Base-by-base conservation (phyloP, 2,797 vertebrate genomes). In the Dromococcyx pavoninus region DNA sequence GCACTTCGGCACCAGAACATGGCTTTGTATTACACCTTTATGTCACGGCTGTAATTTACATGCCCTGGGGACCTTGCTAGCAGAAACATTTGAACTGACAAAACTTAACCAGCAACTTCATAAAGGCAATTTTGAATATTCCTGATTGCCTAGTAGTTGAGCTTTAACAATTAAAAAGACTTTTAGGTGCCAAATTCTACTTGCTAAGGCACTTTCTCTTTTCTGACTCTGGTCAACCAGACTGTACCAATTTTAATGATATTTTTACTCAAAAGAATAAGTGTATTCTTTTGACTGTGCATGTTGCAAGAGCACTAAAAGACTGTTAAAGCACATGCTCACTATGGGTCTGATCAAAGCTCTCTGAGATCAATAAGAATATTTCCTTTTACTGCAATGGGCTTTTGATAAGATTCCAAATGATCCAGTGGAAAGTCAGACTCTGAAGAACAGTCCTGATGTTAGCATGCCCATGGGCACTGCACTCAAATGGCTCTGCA, bases 351-450 rank as follows among this genome's bases (percentile, higher is more conserved):
- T 95, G 91, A 96, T 96, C 95, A 96, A 96, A 96, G 96, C 48
- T 80, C 74, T 95, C 48, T 64, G 80, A 96, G 91, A 96, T 96
- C 90, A 95, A 88, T 95, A 50, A 71, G 88, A 95, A 88, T 96
- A 90, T 90, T 96, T 94, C 94, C 80, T 95, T 96, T 94, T 86
- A 95, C 70, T 96, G 96, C 86, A 91, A 39, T 64, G 32, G 77
- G 32, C 73, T 90, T 96, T 95, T 96, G 86, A 95, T 88, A 95
- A 91, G 74, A 82, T 70, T 91, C 82, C 73, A 95, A 94, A 95
- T 93, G 95, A 89, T 65, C 37, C 81, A 51, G 81, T 60, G 48
- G 46, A 94, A 94, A 89, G 73, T 61, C 66, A 66, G 16, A 41
- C 46, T 91, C 60, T 24, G 2, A 94, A 94, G 76, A 62, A 79